Base-by-base conservation (phyloP, 2,888 invertebrate species). In the Melinaea menophilus region DNA sequence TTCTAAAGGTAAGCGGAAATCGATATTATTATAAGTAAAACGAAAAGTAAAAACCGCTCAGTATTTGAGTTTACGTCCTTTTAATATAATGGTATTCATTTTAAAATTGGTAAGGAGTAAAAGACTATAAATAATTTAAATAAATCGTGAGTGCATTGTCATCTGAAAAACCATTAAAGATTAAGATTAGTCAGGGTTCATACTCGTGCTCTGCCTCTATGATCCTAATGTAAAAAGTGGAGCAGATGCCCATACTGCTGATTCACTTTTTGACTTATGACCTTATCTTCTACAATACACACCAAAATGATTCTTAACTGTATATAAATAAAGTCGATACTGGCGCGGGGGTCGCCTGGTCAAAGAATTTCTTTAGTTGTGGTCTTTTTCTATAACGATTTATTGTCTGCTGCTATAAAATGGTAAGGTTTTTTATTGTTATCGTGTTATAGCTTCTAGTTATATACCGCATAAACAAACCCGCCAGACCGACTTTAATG, bases 221-320 rank as follows among this genome's bases (percentile, higher is more conserved):
- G 62, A 66, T 63, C 72, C 69, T 70, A 72, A 75, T 71, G 71
- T 71, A 73, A 75, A 75, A 75, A 75, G 73, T 72, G 70, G 73
- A 70, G 78, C 85, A 86, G 82, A 80, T 86, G 83, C 78, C 81
- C 80, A 79, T 77, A 79, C 70, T 76, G 86, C 84, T 85, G 84
- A 88, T 73, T 88, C 86, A 87, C 77, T 63, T 56, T 58, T 56
- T 64, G 65, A 67, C 69, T 70, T 70, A 64, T 65, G 64, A 70
- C 67, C 63, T 67, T 69, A 67, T 65, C 60, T 61, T 61, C 55
- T 56, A 31, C 47, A 35, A 12, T 37, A 4, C 46, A 58, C 9
- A 31, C 59, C 4, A 55, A 67, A 62, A 56, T 60, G 5, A 13
- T 11, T 59, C 58, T 58, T 63, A 60, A 31, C 5, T 0, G 0